These are phyloP conservation scores for Pogonocichla stellata DNA, from an alignment of 2,113 vertebrate genomes.

Conservation along the genomic window DNA sequence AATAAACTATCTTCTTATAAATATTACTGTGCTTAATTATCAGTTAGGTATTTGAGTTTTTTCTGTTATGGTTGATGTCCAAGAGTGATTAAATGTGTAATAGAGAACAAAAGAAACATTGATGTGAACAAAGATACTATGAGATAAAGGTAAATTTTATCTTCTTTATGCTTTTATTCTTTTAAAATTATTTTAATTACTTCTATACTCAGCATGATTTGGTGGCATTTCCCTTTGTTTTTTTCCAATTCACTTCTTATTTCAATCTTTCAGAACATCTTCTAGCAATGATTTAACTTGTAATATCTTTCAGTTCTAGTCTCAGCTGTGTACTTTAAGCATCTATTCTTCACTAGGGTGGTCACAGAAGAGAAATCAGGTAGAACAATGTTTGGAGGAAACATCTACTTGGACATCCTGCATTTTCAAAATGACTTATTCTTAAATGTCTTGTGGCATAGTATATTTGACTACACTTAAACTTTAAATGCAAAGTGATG, in stretches of 20 bases:
- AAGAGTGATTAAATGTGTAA: constrained; percentile 65
- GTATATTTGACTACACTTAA: background rate
- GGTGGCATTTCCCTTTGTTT: background rate
- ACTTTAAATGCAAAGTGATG: constrained; percentile 27
- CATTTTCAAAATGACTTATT: constrained; percentile 52
- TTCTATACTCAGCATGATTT: constrained; percentile 49
- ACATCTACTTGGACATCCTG: constrained; percentile 47
- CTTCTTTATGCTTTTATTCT: constrained; percentile 42
- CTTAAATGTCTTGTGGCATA: constrained; percentile 20
- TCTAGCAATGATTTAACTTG: constrained; percentile 39
- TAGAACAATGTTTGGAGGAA: constrained; percentile 49
- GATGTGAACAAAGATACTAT: constrained; percentile 59
- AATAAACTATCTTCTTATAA: constrained; percentile 61
- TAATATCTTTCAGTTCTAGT: constrained; percentile 45
- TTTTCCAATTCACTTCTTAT: background rate
- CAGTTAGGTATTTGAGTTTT: constrained; percentile 46
- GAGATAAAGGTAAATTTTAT: constrained; percentile 62
- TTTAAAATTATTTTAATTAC: constrained; percentile 62
- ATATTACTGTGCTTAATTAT: constrained; percentile 62
- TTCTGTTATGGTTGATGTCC: constrained; percentile 55
- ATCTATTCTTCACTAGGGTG: constrained; percentile 25
- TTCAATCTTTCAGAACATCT: constrained; percentile 56
- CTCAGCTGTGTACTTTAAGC: constrained; percentile 43
- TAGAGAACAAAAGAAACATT: constrained; percentile 65
- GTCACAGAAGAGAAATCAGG: constrained; percentile 51